Evolutionary conservation across 2,797 vertebrate genomes (phyloP), one percentile per base, ranked within the genome.

Genomic region (Cheirogaleus major): DNA sequence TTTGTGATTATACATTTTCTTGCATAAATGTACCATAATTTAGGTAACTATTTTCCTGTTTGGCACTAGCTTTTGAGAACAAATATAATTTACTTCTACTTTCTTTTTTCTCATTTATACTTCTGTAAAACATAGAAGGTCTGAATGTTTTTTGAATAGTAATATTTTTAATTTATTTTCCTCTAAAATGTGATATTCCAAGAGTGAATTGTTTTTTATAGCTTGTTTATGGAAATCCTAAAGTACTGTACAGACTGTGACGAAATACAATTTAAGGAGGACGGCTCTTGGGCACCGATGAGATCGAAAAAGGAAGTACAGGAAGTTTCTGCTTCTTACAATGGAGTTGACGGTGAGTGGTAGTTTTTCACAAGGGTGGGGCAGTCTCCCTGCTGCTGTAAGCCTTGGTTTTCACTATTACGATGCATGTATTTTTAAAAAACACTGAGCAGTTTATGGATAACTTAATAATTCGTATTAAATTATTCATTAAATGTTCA

Each of bases 171-270:
- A 72, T 55, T 48, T 65, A 17, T 82, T 89, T 96, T 93, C 55
- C 48, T 70, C 67, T 93, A 95, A 94, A 93, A 70, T 91, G 57
- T 91, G 76, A 67, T 92, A 65, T 73, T 84, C 23, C 89, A 81
- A 92, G 35, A 32, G 84, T n/a, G 79, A 67, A 79, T 27, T 30
- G 35, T 97, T 89, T 88, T 94, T 95, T 59, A 14, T 98, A 99
- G 99, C 95, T 99, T 99, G 97, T 99, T 99, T 98, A 99, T 99
- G 99, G 99, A 99, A 98, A 99, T 99, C 98, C 98, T 99, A 94
- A 99, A 99, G 98, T 99, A 99, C 96, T 99, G 99, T 89, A 99
- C 99, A 89, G 99, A 99, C 96, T 99, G 99, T 97, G 99, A 99
- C 95, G 99, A 99, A 97, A 99, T 99, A 97, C 99, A 99, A 97